Percentiles rank a stretch among this genome's conserved stretches.
Evolutionary conservation across 2,888 invertebrate species (phyloP).

Genomic region (Spatulosminthurus flaviceps): DNA sequence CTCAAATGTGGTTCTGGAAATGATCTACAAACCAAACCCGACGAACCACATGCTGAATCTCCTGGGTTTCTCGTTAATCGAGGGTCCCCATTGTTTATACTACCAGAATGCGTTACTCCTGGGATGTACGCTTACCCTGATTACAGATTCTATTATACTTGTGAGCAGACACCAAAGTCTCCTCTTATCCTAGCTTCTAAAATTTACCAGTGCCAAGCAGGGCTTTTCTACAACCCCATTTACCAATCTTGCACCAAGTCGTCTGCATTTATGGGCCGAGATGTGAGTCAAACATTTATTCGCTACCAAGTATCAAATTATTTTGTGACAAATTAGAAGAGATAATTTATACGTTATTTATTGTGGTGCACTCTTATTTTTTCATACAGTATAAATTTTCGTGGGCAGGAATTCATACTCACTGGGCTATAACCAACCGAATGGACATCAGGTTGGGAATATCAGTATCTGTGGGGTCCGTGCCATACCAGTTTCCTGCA

Average conservation of each 20-base stretch:
- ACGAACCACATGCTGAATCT: not conserved
- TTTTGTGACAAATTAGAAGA: too few relatives aligned
- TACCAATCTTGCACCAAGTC: slow-evolving; percentile 54
- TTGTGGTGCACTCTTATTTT: too few relatives aligned
- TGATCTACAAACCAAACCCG: slow-evolving; percentile 28
- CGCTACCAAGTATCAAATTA: too few relatives aligned
- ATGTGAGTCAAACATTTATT: slow-evolving; percentile 46
- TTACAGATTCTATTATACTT: slow-evolving; percentile 57
- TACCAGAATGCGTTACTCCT: slow-evolving; percentile 50
- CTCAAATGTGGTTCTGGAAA: slow-evolving; percentile 47
- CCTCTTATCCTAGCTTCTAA: slow-evolving; percentile 41
- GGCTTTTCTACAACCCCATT: slow-evolving; percentile 56
- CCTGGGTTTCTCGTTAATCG: slow-evolving; percentile 46
- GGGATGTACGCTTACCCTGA: slow-evolving; percentile 57
- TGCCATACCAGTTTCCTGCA: slow-evolving; percentile 57
- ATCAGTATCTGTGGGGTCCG: slow-evolving; percentile 53
- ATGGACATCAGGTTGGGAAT: slow-evolving; percentile 59
- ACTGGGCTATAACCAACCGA: slow-evolving; percentile 51
- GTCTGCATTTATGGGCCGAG: slow-evolving; percentile 53
- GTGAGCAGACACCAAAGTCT: slow-evolving; percentile 48
- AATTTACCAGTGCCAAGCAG: slow-evolving; percentile 56
- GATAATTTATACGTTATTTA: too few relatives aligned
- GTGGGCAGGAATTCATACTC: slow-evolving; percentile 51
- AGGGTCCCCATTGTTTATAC: slow-evolving; percentile 57
- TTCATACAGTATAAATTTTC: slow-evolving; percentile 33